Percentiles rank a stretch among this genome's conserved stretches.
phyloP scores from a whole-genome alignment of 2,113 vertebrate species.

The Myxocyprinus asiaticus region DNA sequence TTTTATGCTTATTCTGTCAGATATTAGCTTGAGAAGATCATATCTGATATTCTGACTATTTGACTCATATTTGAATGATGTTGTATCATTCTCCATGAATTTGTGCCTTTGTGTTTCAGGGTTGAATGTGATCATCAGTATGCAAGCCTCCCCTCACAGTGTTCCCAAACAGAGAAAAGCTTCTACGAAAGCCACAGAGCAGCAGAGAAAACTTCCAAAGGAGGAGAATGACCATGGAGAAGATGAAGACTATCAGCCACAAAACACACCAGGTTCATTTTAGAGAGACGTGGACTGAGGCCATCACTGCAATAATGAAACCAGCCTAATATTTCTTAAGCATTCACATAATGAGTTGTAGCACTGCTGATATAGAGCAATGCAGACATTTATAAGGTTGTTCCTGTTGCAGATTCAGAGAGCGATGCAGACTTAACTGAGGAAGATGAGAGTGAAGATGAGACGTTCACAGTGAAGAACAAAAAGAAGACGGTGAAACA shows the following conservation, averaged over 20 bases:
- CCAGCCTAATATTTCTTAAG: no score
- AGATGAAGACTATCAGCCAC: slow-evolving; percentile 70
- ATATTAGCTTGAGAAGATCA: no score
- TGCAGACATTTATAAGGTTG: background rate
- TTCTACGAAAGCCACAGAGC: background rate
- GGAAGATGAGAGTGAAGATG: slow-evolving; percentile 70
- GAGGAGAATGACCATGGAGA: slow-evolving; percentile 29
- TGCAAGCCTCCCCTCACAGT: slow-evolving; percentile 22
- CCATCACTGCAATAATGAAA: background rate
- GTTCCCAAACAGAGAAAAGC: slow-evolving; percentile 58
- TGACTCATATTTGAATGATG: no score
- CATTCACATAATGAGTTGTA: background rate
- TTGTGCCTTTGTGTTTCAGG: slow-evolving; percentile 59
- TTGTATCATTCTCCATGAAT: no score
- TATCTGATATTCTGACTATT: no score
- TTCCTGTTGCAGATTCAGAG: slow-evolving; percentile 63
- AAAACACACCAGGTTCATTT: slow-evolving; percentile 65
- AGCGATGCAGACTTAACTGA: slow-evolving; percentile 75
- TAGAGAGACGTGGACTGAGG: background rate
- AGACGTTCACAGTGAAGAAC: slow-evolving; percentile 71
- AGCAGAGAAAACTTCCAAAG: slow-evolving; percentile 44
- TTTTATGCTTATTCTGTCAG: no score
- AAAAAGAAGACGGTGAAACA: slow-evolving; percentile 38
- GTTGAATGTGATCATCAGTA: slow-evolving; percentile 72
- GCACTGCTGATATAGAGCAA: no score